Evolutionary conservation across 2,888 invertebrate species (phyloP).

Genomic region (Apomyelois bistriatella): DNA sequence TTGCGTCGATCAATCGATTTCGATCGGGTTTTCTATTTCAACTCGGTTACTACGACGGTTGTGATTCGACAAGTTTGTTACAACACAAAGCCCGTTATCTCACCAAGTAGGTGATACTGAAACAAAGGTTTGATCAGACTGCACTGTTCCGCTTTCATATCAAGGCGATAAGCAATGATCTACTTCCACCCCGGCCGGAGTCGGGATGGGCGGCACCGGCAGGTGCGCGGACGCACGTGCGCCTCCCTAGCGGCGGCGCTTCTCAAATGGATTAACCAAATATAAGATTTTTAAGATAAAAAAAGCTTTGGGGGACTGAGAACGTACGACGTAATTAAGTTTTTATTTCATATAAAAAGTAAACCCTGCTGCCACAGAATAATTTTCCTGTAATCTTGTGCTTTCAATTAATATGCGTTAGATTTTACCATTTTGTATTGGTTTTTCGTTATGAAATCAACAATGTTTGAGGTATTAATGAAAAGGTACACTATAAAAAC

Average conservation of each 20-base stretch:
- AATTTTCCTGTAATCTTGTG: no score
- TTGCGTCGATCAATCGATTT: no score
- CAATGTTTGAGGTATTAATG: no score
- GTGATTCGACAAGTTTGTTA: no score
- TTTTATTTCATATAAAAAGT: slow-evolving; percentile 5
- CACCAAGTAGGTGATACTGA: neutral
- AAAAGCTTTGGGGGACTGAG: slow-evolving; percentile 7
- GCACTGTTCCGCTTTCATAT: slow-evolving; percentile 2
- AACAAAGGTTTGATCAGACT: neutral
- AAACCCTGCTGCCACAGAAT: neutral
- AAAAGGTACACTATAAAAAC: no score
- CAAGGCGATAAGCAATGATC: slow-evolving; percentile 20
- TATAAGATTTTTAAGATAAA: slow-evolving; percentile 20
- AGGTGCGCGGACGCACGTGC: slow-evolving; percentile 73
- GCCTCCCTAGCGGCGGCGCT: slow-evolving; percentile 44
- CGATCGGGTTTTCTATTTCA: no score
- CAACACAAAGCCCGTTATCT: no score
- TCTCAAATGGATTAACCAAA: slow-evolving; percentile 40
- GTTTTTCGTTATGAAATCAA: no score
- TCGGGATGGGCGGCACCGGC: slow-evolving; percentile 33
- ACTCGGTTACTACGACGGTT: no score
- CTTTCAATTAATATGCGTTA: neutral
- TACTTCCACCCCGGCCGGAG: slow-evolving; percentile 29
- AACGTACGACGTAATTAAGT: slow-evolving; percentile 11
- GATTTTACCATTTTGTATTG: neutral